Conservation (phyloP, 1,140 invertebrate species). For the Zaprionus nigranus region DNA sequence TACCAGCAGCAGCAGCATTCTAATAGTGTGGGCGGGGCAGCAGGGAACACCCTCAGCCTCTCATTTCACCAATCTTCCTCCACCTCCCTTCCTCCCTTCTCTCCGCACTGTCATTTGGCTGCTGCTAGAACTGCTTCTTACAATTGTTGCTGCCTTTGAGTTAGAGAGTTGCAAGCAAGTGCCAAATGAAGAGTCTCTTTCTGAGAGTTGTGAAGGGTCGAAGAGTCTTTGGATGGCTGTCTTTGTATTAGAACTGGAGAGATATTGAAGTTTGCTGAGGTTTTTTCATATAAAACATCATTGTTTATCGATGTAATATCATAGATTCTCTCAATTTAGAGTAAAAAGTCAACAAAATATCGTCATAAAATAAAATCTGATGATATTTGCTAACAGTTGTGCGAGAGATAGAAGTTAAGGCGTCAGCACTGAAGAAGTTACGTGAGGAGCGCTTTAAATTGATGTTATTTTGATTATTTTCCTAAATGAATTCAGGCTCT, state of each 20-base stretch:
- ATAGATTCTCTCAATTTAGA: no score
- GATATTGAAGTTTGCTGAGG: no score
- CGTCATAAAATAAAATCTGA: background rate
- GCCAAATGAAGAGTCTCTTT: background rate
- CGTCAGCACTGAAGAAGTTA: no score
- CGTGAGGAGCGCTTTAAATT: no score
- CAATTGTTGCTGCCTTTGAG: conserved; percentile 20
- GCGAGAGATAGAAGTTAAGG: background rate
- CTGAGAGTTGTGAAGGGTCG: background rate
- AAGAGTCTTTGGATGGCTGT: background rate
- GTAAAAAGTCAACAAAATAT: background rate
- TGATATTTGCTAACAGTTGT: background rate
- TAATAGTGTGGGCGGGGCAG: conserved; percentile 58
- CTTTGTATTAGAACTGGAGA: no score
- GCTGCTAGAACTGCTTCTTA: conserved; percentile 31
- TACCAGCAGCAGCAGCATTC: conserved; percentile 8
- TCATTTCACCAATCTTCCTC: no score
- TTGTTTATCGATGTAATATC: no score
- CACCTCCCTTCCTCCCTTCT: background rate
- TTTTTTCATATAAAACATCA: no score
- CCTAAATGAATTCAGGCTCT: no score
- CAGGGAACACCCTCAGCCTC: conserved; percentile 19
- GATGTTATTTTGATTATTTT: no score
- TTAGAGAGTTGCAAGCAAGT: background rate
- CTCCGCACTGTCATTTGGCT: conserved; percentile 10